These are phyloP conservation scores for Choloepus hoffmanni DNA, from an alignment of 2,113 vertebrate genomes.

Conservation along the genomic window DNA sequence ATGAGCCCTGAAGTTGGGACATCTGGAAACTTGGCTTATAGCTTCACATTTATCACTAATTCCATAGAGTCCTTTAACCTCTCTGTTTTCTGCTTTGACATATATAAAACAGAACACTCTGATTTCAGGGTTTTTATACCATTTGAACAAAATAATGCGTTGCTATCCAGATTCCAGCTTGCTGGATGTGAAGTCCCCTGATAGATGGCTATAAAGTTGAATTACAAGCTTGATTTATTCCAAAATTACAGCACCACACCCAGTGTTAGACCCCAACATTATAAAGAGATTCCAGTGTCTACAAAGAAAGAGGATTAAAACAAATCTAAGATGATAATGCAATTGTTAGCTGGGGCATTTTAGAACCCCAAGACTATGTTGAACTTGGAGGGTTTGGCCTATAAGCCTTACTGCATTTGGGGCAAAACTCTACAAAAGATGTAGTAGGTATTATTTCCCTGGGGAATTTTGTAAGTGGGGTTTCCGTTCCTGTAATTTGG, in stretches of 20 bases:
- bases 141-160: conserved; percentile 64
- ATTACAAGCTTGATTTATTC: conserved; percentile 63
- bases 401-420: neutral
- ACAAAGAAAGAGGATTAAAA: neutral
- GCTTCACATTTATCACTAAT: conserved; percentile 75
- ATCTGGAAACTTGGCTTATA: conserved; percentile 79
- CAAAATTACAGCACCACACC: conserved; percentile 6
- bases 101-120: conserved; percentile 54
- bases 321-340: neutral
- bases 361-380: neutral
- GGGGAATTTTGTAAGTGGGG: neutral
- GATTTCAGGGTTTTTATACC: conserved; percentile 43
- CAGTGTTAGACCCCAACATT: neutral
- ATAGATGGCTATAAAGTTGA: neutral
- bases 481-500: neutral
- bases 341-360: neutral
- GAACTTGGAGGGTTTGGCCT: neutral
- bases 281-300: neutral
- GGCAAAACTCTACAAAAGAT: neutral
- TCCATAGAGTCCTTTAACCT: conserved; percentile 78
- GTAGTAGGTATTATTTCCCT: conserved; percentile 8
- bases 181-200: neutral
- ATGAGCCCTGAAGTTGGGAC: conserved; percentile 77
- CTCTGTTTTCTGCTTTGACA: conserved; percentile 74
- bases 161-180: conserved; percentile 32